Base-by-base conservation (phyloP, 2,113 vertebrate species). In the Cebidichthys violaceus region DNA sequence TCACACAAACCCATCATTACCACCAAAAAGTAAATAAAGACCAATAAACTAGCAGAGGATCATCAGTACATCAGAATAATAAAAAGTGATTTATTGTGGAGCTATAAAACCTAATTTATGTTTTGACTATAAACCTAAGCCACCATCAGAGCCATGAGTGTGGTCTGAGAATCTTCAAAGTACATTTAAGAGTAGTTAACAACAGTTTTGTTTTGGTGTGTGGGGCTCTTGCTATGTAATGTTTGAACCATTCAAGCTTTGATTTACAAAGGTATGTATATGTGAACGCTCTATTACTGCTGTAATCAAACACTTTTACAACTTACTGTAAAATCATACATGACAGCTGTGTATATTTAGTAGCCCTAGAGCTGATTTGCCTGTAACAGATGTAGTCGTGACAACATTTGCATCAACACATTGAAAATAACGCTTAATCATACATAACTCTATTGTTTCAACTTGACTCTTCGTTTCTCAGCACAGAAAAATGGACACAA, bases 121-220 rank as follows among this genome's bases (percentile, higher is more conserved):
- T 67, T 84, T 33, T 6, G 39, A 79, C 88, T 79, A 47, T 90
- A 87, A 91, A 89, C 45, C 70, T 70, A 62, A 80, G 79, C 72
- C 79, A 81, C 24, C 70, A 75, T 90, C 72, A 81, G 59, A 86
- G 18, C 73, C n/a, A 66, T 6, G 6, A 87, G 93, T 92, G 85
- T 91, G 90, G 91, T 91, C 91, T 39, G 10, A 82, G 70, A 37
- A 59, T 75, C 84, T 84, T 90, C 59, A 91, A 84, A 91, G 80
- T 47, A 64, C 57, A 66, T 86, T 75, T 65, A 83, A 61, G 68
- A 59, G 52, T 60, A 54, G 47, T 79, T 43, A 69, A 70, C 54
- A 75, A 67, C 29, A 24, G 41, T 78, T 90, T 85, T 75, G 75
- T 81, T 74, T 65, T 29, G 31, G 41, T 24, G 33, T 75, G 22